Conservation (phyloP, 2,797 vertebrate genomes). For the Naso thynnoides region DNA sequence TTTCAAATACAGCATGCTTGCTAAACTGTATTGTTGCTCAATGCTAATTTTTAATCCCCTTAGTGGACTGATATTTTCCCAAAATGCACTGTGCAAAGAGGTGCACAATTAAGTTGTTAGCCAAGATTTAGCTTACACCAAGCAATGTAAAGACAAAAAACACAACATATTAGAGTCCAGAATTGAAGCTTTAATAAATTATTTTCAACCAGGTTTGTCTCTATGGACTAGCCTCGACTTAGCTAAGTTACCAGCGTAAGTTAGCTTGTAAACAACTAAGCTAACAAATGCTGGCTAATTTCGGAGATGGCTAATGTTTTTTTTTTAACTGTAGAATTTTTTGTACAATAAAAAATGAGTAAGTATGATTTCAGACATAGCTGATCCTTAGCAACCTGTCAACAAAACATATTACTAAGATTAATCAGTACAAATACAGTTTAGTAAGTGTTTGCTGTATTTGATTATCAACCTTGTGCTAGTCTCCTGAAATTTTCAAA, state of each 20-base stretch:
- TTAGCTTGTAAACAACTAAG: neutral
- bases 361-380: neutral
- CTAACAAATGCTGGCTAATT: neutral
- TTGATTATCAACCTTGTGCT: neutral
- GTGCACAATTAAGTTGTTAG: neutral
- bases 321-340: neutral
- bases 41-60: too few species aligned
- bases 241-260: neutral
- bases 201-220: neutral
- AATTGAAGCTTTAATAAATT: neutral
- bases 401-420: too few species aligned
- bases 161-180: neutral
- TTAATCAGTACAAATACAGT: too few species aligned
- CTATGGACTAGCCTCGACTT: neutral
- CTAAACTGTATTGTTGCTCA: neutral
- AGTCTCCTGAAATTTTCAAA: constrained; percentile 28
- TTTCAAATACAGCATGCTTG: neutral
- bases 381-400: neutral
- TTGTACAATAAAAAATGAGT: neutral
- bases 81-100: too few species aligned
- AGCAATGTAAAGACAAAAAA: neutral
- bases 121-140: neutral
- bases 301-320: neutral
- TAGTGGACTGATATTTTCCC: too few species aligned
- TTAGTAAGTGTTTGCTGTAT: neutral